Evolutionary conservation across 2,113 vertebrate genomes (phyloP).

Genomic region (Anseranas semipalmata): DNA sequence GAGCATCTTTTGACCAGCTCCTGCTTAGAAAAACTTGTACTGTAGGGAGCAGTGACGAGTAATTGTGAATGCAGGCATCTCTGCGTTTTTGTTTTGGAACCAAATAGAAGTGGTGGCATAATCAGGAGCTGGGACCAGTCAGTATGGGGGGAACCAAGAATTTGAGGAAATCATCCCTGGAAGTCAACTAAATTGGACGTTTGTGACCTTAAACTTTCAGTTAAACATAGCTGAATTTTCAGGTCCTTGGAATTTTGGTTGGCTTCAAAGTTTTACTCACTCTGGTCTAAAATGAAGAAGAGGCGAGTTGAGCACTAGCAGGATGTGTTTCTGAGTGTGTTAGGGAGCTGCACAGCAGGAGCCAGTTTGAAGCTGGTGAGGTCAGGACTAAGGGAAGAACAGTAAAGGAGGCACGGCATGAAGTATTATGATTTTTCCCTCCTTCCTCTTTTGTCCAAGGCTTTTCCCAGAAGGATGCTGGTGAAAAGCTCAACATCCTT

Average conservation of each 20-base stretch:
- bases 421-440: neutral
- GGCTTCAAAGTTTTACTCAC: neutral
- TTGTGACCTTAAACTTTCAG: neutral
- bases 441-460: neutral
- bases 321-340: neutral
- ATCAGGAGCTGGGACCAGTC: neutral
- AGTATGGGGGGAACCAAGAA: neutral
- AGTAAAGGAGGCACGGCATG: neutral
- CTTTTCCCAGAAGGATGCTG: neutral
- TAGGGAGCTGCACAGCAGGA: slow-evolving; percentile 29
- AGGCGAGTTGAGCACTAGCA: neutral
- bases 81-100: neutral
- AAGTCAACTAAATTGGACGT: neutral
- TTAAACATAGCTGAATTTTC: neutral
- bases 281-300: neutral
- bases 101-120: neutral
- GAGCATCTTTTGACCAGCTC: neutral
- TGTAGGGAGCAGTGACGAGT: neutral
- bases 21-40: neutral
- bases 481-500: neutral
- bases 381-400: neutral
- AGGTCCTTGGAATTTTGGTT: neutral
- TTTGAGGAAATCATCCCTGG: neutral
- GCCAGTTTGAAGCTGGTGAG: slow-evolving; percentile 6
- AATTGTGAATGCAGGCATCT: neutral